phyloP scores from a whole-genome alignment of 1,140 invertebrate species.

The Caenorhabditis remanei region DNA sequence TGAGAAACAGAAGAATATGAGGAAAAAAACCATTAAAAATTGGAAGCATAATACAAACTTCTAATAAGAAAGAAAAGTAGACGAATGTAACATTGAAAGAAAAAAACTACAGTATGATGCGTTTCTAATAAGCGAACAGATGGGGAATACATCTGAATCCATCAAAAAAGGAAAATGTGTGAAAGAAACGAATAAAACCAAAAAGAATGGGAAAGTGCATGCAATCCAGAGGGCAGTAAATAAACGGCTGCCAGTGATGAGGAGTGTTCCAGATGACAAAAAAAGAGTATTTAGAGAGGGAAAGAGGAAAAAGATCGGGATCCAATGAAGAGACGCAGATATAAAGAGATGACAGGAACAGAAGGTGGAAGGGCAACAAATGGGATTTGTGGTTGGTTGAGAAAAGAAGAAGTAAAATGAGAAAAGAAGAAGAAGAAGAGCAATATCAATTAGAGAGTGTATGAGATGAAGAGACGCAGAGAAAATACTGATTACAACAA shows the following conservation, averaged over 20 bases:
- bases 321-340: constrained; percentile 17
- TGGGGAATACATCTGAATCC: not conserved
- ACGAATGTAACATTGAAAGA: too few species aligned
- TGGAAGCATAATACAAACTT: too few species aligned
- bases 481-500: constrained; percentile 32
- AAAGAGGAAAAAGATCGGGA: not conserved
- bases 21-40: too few species aligned
- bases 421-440: not conserved
- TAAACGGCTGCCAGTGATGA: constrained; percentile 9
- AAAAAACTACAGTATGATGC: too few species aligned
- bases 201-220: not conserved
- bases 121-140: too few species aligned
- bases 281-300: constrained; percentile 18
- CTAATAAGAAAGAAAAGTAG: too few species aligned
- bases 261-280: constrained; percentile 44
- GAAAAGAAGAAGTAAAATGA: not conserved
- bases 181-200: not conserved
- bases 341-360: constrained; percentile 7
- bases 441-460: not conserved
- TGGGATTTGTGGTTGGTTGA: constrained; percentile 36
- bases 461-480: constrained; percentile 18
- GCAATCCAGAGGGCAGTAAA: constrained; percentile 1
- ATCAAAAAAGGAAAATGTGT: not conserved
- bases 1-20: too few species aligned
- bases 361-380: constrained; percentile 52